Percentiles rank a stretch among this genome's conserved stretches.
phyloP scores from a whole-genome alignment of 2,888 invertebrate genomes.

The Pasiphila rectangulata region DNA sequence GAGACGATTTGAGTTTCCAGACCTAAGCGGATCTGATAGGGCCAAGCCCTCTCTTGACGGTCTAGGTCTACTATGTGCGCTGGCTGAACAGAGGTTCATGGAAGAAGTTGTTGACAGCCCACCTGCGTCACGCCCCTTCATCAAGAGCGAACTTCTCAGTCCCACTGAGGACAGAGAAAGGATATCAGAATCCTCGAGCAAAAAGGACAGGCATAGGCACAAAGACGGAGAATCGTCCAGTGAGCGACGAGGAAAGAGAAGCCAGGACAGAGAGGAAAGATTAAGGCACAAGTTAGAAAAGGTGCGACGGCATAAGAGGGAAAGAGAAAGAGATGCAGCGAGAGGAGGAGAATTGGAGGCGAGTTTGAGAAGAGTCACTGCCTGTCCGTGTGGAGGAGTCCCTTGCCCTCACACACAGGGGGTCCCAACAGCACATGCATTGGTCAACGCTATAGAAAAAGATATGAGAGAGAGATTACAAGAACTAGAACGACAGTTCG shows the following conservation, averaged over 20 bases:
- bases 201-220: constrained; percentile 65
- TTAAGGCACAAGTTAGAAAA: constrained; percentile 71
- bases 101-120: constrained; percentile 84
- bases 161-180: constrained; percentile 50
- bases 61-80: constrained; percentile 88
- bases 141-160: constrained; percentile 65
- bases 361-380: constrained; percentile 64
- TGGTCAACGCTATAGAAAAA: constrained; percentile 88
- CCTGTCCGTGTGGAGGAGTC: constrained; percentile 57
- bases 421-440: constrained; percentile 76
- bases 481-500: constrained; percentile 89
- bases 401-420: constrained; percentile 56
- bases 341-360: constrained; percentile 67
- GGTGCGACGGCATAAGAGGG: constrained; percentile 68
- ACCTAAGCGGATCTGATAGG: constrained; percentile 52
- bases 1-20: constrained; percentile 65
- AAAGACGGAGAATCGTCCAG: constrained; percentile 65
- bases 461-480: constrained; percentile 91
- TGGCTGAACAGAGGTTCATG: constrained; percentile 91
- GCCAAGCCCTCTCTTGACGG: constrained; percentile 80
- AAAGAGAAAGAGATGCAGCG: constrained; percentile 56
- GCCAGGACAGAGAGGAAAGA: constrained; percentile 66
- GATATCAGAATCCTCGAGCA: constrained; percentile 43
- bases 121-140: constrained; percentile 57
- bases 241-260: constrained; percentile 63